These are phyloP conservation scores for Pristionchus entomophagus DNA, from an alignment of 2,888 invertebrate genomes.

Conservation along the genomic window DNA sequence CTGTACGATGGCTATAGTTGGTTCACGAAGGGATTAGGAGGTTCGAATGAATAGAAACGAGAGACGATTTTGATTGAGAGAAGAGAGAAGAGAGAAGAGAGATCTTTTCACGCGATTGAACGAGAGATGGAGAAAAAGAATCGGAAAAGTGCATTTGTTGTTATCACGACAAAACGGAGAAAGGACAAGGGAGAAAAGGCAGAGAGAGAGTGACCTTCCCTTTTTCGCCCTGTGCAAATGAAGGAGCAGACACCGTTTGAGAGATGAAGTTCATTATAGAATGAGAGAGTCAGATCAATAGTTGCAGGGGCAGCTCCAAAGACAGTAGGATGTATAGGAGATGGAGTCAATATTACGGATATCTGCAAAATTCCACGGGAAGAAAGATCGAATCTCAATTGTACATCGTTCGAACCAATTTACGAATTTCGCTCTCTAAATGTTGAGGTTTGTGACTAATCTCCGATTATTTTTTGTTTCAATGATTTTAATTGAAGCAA, in stretches of 20 bases:
- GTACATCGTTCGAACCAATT: slow-evolving; percentile 46
- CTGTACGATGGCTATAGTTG: not conserved
- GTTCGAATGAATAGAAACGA: not conserved
- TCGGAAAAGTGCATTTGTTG: not conserved
- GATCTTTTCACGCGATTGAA: not conserved
- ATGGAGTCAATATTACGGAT: slow-evolving; percentile 51
- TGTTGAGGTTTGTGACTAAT: slow-evolving; percentile 54
- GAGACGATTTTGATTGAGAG: not conserved
- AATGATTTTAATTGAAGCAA: not conserved
- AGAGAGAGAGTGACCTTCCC: not conserved
- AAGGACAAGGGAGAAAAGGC: slow-evolving; percentile 12
- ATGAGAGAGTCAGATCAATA: not conserved
- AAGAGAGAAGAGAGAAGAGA: slow-evolving; percentile 11
- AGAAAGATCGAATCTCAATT: slow-evolving; percentile 4
- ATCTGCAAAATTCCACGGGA: slow-evolving; percentile 46
- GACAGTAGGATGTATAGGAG: slow-evolving; percentile 52
- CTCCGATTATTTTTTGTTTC: not conserved
- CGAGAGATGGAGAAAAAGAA: not conserved
- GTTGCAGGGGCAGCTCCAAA: slow-evolving; percentile 56
- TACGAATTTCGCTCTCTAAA: slow-evolving; percentile 63
- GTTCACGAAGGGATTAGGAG: not conserved
- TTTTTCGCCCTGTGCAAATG: not conserved
- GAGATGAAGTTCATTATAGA: not conserved
- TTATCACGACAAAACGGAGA: not conserved
- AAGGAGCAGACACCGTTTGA: not conserved